Base-by-base conservation (phyloP, 2,797 vertebrate species). In the Betta splendens region DNA sequence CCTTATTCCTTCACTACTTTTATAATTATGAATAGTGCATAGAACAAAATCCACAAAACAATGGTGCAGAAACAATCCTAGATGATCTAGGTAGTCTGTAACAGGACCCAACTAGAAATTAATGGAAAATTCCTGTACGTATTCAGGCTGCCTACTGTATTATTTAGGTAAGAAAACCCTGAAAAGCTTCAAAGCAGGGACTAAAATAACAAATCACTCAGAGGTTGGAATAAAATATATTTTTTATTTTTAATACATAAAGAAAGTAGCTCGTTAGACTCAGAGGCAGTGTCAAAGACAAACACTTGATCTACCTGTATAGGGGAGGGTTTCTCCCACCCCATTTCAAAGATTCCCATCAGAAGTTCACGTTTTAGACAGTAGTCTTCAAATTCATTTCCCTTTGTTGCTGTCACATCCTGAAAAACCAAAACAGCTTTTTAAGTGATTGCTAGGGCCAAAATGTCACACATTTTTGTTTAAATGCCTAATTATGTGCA, bases 271-370 rank as follows among this genome's bases (percentile, higher is more conserved):
- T 28, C 26, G 26, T 26, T 28, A 28, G 9, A 28, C 33, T 33
- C 33, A 15, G n/a, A 33, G 29, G 10, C 10, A 31, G 4, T 10
- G 31, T 4, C 4, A 31, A 31, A 10, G n/a, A 15, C 18, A 4
- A 20, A 9, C 28, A 11, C 4, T 38, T 29, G 21, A 40, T 26
- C 44, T 72, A 92, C 92, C 89, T 93, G 92, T 52, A 93, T 85
- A 55, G 91, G 91, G 11, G 92, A 93, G 5, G 92, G 91, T 58
- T 92, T 92, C 70, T 92, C 91, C 91, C 90, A 92, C 50, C 92
- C 92, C 91, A 92, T 93, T 66, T 92, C 91, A 72, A 93, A 93
- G 60, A 93, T 92, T 29, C 92, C 91, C 92, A 93, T 92, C 25
- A 92, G 76, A 58, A 92, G 86, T 75, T 92, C 91, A 36, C 90